Evolutionary conservation across 2,797 vertebrate genomes (phyloP).

Genomic region (Anguilla anguilla): DNA sequence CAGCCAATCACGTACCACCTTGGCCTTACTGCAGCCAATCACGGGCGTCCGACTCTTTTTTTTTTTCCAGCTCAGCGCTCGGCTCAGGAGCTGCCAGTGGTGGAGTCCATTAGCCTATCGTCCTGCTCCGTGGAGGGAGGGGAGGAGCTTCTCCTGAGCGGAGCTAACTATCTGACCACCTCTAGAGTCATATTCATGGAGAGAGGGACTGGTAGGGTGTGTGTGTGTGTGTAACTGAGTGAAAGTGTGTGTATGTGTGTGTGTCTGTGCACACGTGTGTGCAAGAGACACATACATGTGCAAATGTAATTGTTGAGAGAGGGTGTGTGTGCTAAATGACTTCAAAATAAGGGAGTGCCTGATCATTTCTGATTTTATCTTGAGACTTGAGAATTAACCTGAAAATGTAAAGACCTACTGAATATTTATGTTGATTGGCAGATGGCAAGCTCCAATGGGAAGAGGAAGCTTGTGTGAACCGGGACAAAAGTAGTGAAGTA

Average conservation of each 20-base stretch:
- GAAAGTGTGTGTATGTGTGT: conserved; percentile 21
- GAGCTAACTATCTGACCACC: conserved; percentile 86
- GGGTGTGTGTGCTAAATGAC: neutral
- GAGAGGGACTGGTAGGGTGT: conserved; percentile 80
- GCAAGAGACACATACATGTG: too few relatives aligned
- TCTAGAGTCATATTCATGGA: conserved; percentile 91
- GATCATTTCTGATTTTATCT: neutral
- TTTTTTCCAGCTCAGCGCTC: conserved; percentile 84
- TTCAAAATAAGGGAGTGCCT: too few relatives aligned
- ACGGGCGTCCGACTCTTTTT: neutral
- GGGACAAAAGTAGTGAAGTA: conserved; percentile 88
- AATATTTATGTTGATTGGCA: conserved; percentile 52
- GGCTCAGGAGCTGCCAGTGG: conserved; percentile 89
- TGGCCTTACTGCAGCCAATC: neutral
- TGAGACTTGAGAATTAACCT: neutral
- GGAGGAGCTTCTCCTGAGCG: conserved; percentile 83
- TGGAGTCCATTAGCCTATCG: conserved; percentile 83
- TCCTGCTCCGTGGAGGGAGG: conserved; percentile 85
- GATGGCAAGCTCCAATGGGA: conserved; percentile 93
- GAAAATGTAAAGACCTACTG: too few relatives aligned
- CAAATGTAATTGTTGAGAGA: neutral
- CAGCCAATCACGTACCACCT: neutral
- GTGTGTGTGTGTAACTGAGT: conserved; percentile 13
- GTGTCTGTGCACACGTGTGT: neutral
- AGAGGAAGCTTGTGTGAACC: conserved; percentile 85